These are phyloP conservation scores for Barypeithes pellucidus DNA, from an alignment of 2,888 invertebrate genomes.

Conservation along the genomic window DNA sequence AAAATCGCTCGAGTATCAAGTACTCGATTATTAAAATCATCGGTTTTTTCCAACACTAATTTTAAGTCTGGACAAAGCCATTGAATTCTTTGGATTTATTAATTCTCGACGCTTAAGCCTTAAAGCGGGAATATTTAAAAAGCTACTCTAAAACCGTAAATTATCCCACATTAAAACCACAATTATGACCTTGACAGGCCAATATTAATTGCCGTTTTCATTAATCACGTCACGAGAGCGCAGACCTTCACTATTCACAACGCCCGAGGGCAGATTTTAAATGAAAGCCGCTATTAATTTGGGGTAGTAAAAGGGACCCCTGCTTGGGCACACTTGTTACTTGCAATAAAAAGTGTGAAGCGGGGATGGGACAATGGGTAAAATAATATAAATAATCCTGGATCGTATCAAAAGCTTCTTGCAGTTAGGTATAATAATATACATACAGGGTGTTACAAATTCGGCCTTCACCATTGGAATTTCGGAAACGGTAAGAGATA, in stretches of 20 bases:
- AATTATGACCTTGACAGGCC: conserved; percentile 55
- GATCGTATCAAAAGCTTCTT: no score
- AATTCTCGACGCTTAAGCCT: conserved; percentile 12
- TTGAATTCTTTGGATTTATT: background rate
- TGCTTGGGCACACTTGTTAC: conserved; percentile 42
- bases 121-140: conserved; percentile 27
- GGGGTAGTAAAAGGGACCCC: conserved; percentile 30
- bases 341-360: conserved; percentile 3
- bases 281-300: conserved; percentile 45
- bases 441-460: background rate
- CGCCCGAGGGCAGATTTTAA: conserved; percentile 31
- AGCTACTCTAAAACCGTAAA: conserved; percentile 45
- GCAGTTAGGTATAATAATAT: background rate
- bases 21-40: no score
- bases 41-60: no score
- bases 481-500: no score
- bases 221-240: conserved; percentile 50
- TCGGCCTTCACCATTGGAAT: no score
- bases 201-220: conserved; percentile 54
- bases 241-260: conserved; percentile 22
- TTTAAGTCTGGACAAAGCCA: no score
- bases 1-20: no score
- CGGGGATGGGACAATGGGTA: conserved; percentile 3
- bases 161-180: conserved; percentile 53
- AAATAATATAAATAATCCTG: conserved; percentile 7